Percentiles rank a stretch among this genome's conserved stretches.
Conservation (phyloP, 2,113 vertebrate genomes). For the Thymallus thymallus region DNA sequence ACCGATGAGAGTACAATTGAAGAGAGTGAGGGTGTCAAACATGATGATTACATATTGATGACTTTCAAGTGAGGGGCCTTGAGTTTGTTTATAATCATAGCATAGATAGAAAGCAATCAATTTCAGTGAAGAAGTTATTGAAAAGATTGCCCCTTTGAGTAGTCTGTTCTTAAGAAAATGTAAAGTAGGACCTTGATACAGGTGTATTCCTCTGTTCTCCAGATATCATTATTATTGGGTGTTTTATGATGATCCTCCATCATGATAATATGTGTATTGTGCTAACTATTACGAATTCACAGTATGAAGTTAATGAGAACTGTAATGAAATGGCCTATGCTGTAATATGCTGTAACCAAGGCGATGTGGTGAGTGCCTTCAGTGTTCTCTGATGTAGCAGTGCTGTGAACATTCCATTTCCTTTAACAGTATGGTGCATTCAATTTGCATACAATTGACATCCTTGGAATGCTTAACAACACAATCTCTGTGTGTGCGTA, state of each 20-base stretch:
- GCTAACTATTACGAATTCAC: conserved; percentile 17
- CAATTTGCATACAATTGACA: conserved; percentile 25
- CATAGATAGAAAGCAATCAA: no score
- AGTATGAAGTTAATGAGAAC: conserved; percentile 51
- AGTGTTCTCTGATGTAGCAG: conserved; percentile 11
- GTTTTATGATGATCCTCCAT: conserved; percentile 1
- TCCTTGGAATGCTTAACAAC: background rate
- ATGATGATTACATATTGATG: no score
- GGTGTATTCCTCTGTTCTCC: background rate
- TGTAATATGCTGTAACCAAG: conserved; percentile 13
- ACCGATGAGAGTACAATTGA: no score
- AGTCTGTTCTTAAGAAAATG: no score
- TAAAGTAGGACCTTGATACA: no score
- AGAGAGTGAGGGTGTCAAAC: no score
- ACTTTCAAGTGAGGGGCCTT: no score
- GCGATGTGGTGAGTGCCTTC: background rate
- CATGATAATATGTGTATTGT: conserved; percentile 28
- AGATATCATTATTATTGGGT: conserved; percentile 9
- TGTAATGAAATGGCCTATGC: conserved; percentile 10
- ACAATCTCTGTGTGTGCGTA: background rate
- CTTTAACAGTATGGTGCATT: conserved; percentile 23
- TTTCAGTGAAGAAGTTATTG: no score
- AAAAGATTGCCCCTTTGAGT: no score
- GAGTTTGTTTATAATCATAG: no score
- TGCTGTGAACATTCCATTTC: conserved; percentile 40